phyloP scores from a whole-genome alignment of 2,888 invertebrate species.

The Coelopa pilipes region DNA sequence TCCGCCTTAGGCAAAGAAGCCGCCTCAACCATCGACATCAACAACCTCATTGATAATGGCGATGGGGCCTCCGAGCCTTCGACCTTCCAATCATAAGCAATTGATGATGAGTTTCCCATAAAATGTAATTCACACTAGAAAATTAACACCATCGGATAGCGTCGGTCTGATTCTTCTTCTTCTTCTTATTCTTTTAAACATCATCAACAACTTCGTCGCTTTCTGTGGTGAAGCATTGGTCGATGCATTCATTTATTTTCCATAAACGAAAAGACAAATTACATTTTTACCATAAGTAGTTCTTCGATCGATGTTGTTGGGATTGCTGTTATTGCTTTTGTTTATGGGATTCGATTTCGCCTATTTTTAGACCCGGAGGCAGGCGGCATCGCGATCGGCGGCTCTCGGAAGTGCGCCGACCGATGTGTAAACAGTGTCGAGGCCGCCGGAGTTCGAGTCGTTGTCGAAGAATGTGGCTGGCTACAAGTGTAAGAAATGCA shows the following conservation, averaged over 20 bases:
- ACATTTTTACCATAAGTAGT: conserved; percentile 12
- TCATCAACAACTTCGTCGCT: background rate
- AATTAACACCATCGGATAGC: conserved; percentile 8
- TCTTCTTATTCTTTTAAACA: too few species aligned
- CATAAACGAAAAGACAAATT: conserved; percentile 18
- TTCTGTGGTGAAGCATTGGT: background rate
- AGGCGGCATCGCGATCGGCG: background rate
- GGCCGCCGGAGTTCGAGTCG: background rate
- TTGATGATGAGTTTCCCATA: background rate
- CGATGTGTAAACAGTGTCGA: background rate
- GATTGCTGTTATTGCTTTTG: background rate
- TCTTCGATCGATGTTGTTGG: background rate
- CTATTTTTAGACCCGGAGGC: conserved; percentile 10
- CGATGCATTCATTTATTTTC: background rate
- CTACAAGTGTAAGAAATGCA: background rate
- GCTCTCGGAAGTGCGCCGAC: conserved; percentile 2
- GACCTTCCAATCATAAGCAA: too few species aligned
- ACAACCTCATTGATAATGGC: background rate
- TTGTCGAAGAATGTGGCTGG: background rate
- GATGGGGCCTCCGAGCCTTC: too few species aligned
- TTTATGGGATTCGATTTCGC: conserved; percentile 12
- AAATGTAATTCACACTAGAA: conserved; percentile 6
- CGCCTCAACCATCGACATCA: background rate
- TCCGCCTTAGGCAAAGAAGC: too few species aligned
- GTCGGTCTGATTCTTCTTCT: too few species aligned